phyloP scores from a whole-genome alignment of 2,113 vertebrate species.

The Nycticebus coucang region DNA sequence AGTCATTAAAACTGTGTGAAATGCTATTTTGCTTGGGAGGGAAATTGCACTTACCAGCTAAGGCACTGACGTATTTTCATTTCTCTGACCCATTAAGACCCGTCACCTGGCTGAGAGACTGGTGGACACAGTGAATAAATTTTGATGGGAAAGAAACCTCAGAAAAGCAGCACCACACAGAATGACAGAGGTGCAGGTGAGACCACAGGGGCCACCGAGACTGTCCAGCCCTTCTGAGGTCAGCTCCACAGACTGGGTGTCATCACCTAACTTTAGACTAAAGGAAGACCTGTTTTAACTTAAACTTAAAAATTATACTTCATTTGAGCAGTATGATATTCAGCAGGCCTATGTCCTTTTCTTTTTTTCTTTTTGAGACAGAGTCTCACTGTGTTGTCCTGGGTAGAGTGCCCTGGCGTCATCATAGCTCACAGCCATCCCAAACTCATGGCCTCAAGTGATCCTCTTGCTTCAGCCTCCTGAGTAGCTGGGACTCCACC shows the following conservation, averaged over 20 bases:
- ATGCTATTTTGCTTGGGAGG: neutral
- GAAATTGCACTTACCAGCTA: constrained; percentile 35
- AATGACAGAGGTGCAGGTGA: neutral
- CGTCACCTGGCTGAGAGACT: neutral
- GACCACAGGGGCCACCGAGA: neutral
- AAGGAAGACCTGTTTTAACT: constrained; percentile 23
- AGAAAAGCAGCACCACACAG: neutral
- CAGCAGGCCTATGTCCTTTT: neutral
- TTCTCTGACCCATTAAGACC: constrained; percentile 54
- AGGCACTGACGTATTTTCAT: constrained; percentile 43
- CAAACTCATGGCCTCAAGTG: too few species aligned
- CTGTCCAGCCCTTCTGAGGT: neutral
- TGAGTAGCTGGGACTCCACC: too few species aligned
- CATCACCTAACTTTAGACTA: neutral
- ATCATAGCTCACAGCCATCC: too few species aligned
- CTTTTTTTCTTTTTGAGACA: neutral
- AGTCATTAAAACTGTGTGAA: constrained; percentile 20
- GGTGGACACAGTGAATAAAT: neutral
- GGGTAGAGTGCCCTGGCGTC: too few species aligned
- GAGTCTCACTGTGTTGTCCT: too few species aligned
- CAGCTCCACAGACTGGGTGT: neutral
- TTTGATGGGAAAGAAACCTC: neutral
- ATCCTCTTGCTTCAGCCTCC: too few species aligned
- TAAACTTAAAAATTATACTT: constrained; percentile 38
- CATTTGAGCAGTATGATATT: constrained; percentile 25